Evolutionary conservation across 1,140 invertebrate genomes (phyloP).

Genomic region (Drosophila saltans): DNA sequence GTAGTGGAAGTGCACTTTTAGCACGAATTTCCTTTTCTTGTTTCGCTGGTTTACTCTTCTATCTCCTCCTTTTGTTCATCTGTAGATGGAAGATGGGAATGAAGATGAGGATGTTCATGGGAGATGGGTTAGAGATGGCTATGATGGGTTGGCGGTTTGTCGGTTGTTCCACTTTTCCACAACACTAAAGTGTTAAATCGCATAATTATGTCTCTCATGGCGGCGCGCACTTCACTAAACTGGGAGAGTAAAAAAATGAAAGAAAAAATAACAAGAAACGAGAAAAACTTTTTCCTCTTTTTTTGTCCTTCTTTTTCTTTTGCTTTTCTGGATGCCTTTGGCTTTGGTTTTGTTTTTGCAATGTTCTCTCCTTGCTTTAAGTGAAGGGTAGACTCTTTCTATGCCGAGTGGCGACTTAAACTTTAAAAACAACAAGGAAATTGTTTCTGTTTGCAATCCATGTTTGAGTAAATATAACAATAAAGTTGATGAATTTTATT

Average conservation of each 20-base stretch:
- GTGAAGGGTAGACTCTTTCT: background rate
- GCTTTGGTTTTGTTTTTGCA: constrained; percentile 48
- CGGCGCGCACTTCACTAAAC: constrained; percentile 76
- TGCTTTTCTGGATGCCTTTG: constrained; percentile 25
- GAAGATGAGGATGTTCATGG: constrained; percentile 16
- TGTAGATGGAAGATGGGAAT: constrained; percentile 34
- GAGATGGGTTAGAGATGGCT: background rate
- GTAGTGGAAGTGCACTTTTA: constrained; percentile 73
- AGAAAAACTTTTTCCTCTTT: constrained; percentile 46
- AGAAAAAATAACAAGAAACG: background rate
- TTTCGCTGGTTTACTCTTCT: constrained; percentile 42
- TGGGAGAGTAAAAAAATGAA: background rate
- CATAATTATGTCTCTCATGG: constrained; percentile 80
- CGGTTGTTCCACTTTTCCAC: constrained; percentile 62
- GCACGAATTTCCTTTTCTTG: constrained; percentile 76
- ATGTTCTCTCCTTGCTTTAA: constrained; percentile 2
- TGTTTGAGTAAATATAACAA: background rate
- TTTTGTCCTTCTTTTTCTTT: constrained; percentile 44
- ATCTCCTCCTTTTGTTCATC: constrained; percentile 60
- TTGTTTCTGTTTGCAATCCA: background rate
- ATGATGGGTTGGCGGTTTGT: constrained; percentile 15
- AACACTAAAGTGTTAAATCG: constrained; percentile 78
- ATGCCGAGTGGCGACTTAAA: background rate
- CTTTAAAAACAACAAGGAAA: background rate
- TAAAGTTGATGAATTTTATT: no score